Conservation (phyloP, 2,888 invertebrate genomes). For the Rotaria macrura region DNA sequence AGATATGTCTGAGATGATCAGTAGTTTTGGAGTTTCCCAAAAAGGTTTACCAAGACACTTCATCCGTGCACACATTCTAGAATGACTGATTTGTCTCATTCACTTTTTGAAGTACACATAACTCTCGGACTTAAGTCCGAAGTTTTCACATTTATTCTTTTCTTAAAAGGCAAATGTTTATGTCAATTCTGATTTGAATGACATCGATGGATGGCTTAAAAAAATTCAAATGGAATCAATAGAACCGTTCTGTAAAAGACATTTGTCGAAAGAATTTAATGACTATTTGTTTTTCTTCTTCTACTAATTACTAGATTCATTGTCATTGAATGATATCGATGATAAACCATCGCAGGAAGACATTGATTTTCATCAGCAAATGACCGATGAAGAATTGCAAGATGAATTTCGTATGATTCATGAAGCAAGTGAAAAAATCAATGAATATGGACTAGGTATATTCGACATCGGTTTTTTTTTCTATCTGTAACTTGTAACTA, state of each 20-base stretch:
- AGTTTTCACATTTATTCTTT: too few relatives aligned
- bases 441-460: constrained; percentile 8
- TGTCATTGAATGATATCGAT: background rate
- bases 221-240: background rate
- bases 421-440: background rate
- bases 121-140: too few relatives aligned
- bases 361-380: background rate
- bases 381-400: background rate
- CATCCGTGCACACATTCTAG: too few relatives aligned
- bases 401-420: background rate
- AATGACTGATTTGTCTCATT: too few relatives aligned
- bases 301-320: background rate
- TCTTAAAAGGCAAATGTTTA: background rate
- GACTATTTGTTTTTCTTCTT: background rate
- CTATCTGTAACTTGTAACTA: too few relatives aligned
- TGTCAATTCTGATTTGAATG: background rate
- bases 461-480: background rate
- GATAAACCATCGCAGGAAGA: background rate
- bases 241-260: background rate
- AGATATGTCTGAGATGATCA: too few relatives aligned
- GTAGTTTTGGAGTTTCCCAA: too few relatives aligned
- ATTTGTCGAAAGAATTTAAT: background rate
- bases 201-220: background rate
- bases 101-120: too few relatives aligned
- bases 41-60: too few relatives aligned